phyloP scores from a whole-genome alignment of 2,888 invertebrate species.

The Noctuana brunneofusca region DNA sequence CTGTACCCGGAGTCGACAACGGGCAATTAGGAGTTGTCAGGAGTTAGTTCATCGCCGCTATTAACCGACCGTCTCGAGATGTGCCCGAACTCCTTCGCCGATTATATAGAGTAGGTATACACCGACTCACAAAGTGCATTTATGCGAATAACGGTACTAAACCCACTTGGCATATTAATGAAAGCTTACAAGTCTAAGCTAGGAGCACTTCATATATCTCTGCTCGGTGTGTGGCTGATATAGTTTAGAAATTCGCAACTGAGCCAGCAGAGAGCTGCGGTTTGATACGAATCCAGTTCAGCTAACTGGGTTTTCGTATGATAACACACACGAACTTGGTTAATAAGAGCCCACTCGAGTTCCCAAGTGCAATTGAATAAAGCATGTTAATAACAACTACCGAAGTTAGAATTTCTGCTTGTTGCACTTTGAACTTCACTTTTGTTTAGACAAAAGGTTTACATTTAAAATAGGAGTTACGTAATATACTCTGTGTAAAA shows the following conservation, averaged over 20 bases:
- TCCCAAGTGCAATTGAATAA: not conserved
- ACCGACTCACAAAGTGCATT: constrained; percentile 74
- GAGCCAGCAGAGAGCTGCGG: constrained; percentile 16
- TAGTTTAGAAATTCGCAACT: constrained; percentile 42
- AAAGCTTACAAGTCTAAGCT: constrained; percentile 44
- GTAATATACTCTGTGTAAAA: no score
- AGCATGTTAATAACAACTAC: not conserved
- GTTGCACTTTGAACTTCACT: not conserved
- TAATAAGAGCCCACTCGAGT: constrained; percentile 18
- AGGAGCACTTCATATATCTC: constrained; percentile 36
- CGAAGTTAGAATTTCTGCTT: not conserved
- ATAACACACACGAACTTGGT: constrained; percentile 12
- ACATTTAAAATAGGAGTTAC: no score
- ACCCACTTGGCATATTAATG: constrained; percentile 72
- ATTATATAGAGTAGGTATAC: constrained; percentile 51
- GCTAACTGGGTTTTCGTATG: constrained; percentile 18
- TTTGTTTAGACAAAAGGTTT: no score
- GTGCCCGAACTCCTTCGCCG: constrained; percentile 49
- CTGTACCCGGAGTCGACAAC: constrained; percentile 57
- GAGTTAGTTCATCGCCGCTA: constrained; percentile 55
- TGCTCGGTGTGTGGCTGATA: constrained; percentile 40
- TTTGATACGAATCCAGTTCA: constrained; percentile 25
- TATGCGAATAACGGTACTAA: constrained; percentile 56
- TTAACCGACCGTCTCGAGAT: constrained; percentile 53
- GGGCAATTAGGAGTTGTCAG: constrained; percentile 62